phyloP scores from a whole-genome alignment of 1,140 invertebrate species.

The Tribolium castaneum region DNA sequence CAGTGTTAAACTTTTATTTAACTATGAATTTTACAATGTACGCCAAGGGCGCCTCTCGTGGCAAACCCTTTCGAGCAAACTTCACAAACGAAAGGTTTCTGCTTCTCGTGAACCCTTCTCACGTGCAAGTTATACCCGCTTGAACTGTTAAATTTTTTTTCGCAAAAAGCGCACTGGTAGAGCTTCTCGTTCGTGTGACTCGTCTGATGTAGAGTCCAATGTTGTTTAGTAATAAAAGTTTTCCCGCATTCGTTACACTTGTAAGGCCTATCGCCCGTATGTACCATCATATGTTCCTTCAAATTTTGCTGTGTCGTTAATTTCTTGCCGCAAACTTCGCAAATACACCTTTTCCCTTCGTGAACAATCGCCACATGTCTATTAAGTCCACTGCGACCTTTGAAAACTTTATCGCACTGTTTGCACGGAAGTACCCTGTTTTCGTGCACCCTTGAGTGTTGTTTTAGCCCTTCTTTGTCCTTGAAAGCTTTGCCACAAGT shows the following conservation, averaged over 20 bases:
- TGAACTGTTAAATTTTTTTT: neutral
- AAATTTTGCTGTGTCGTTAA: conserved; percentile 72
- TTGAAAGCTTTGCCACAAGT: conserved; percentile 47
- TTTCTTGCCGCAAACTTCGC: conserved; percentile 77
- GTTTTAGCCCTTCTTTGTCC: conserved; percentile 35
- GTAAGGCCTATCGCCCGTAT: conserved; percentile 77
- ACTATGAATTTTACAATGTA: conserved; percentile 28
- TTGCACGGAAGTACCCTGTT: conserved; percentile 38
- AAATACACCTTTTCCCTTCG: conserved; percentile 59
- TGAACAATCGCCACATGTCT: conserved; percentile 49
- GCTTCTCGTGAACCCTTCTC: neutral
- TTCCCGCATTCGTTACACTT: conserved; percentile 69
- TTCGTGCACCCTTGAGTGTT: conserved; percentile 43
- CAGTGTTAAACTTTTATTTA: neutral
- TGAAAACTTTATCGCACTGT: conserved; percentile 40
- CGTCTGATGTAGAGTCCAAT: conserved; percentile 62
- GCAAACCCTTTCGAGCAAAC: neutral
- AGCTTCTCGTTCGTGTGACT: conserved; percentile 66
- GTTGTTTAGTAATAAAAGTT: conserved; percentile 52
- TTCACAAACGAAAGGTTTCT: conserved; percentile 5
- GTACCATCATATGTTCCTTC: conserved; percentile 70
- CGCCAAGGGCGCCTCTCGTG: neutral
- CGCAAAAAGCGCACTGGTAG: conserved; percentile 55
- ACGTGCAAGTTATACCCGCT: neutral
- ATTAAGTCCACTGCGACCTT: conserved; percentile 41